These are phyloP conservation scores for Burhinus bistriatus DNA, from an alignment of 2,113 vertebrate species.

Conservation along the genomic window DNA sequence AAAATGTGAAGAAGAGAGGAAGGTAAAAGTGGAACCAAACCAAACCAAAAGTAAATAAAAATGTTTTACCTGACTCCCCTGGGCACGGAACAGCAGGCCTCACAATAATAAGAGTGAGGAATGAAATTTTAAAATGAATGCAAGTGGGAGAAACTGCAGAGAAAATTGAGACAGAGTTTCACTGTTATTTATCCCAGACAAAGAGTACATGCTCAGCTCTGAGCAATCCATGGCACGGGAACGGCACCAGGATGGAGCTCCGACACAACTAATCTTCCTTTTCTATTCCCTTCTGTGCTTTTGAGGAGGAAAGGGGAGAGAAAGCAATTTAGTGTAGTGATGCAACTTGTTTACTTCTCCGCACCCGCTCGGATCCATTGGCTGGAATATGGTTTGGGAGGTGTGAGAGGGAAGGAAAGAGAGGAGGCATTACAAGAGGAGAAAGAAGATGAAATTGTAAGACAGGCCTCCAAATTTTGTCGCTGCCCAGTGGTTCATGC, in stretches of 20 bases:
- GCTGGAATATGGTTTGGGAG: not conserved
- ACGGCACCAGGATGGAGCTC: slow-evolving; percentile 28
- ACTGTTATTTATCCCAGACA: slow-evolving; percentile 55
- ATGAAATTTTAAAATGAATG: slow-evolving; percentile 63
- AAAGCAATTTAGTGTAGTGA: slow-evolving; percentile 57
- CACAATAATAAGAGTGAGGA: slow-evolving; percentile 43
- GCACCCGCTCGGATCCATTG: not conserved
- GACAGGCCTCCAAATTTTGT: not conserved
- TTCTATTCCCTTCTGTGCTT: slow-evolving; percentile 56
- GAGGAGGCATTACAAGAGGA: not conserved
- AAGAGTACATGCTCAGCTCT: slow-evolving; percentile 8
- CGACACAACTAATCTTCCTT: slow-evolving; percentile 42
- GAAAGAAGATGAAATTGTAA: not conserved
- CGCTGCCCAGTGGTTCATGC: not conserved
- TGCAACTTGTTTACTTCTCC: slow-evolving; percentile 54
- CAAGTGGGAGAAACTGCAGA: slow-evolving; percentile 58
- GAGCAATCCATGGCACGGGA: slow-evolving; percentile 1
- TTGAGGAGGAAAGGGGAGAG: slow-evolving; percentile 23
- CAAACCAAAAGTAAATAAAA: slow-evolving; percentile 49
- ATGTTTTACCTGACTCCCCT: slow-evolving; percentile 37
- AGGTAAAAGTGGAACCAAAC: slow-evolving; percentile 21
- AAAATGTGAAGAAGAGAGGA: not conserved
- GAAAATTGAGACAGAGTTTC: slow-evolving; percentile 56
- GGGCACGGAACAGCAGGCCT: not conserved
- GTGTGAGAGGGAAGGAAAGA: not conserved